Evolutionary conservation across 2,113 vertebrate species (phyloP).

Genomic region (Meles meles): DNA sequence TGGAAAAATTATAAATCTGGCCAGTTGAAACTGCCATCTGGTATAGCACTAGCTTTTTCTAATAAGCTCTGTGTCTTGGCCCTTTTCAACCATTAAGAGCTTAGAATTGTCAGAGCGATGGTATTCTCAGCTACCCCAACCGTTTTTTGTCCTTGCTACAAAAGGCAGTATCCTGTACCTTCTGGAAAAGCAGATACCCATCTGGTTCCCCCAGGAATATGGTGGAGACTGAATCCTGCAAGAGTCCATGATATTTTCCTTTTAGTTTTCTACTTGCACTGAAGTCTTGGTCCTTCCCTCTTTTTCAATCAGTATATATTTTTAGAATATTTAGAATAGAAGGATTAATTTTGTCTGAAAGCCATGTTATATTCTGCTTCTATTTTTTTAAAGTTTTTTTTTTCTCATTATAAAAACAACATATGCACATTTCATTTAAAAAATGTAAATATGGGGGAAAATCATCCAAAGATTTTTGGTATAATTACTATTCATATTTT

Average conservation of each 20-base stretch:
- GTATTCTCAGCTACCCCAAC: not conserved
- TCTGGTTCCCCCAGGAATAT: not conserved
- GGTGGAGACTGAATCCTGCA: not conserved
- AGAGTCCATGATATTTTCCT: not conserved
- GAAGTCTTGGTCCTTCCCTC: not conserved
- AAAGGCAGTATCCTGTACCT: not conserved
- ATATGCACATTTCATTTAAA: not conserved
- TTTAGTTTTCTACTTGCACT: constrained; percentile 11
- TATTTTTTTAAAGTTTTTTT: not conserved
- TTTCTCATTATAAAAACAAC: not conserved
- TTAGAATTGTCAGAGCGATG: not conserved
- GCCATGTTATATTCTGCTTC: not conserved
- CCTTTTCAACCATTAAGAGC: not conserved
- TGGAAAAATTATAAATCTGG: not conserved
- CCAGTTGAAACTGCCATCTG: not conserved
- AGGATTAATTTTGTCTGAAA: not conserved
- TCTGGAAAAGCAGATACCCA: not conserved
- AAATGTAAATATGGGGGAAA: not conserved
- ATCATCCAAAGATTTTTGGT: not conserved
- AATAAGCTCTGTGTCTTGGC: not conserved
- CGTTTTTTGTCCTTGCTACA: not conserved
- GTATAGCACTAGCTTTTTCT: not conserved
- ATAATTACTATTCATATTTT: not conserved
- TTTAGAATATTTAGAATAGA: not conserved
- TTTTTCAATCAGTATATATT: not conserved